These are phyloP conservation scores for Drosophila biarmipes DNA, from an alignment of 1,140 invertebrate genomes.

Conservation along the genomic window DNA sequence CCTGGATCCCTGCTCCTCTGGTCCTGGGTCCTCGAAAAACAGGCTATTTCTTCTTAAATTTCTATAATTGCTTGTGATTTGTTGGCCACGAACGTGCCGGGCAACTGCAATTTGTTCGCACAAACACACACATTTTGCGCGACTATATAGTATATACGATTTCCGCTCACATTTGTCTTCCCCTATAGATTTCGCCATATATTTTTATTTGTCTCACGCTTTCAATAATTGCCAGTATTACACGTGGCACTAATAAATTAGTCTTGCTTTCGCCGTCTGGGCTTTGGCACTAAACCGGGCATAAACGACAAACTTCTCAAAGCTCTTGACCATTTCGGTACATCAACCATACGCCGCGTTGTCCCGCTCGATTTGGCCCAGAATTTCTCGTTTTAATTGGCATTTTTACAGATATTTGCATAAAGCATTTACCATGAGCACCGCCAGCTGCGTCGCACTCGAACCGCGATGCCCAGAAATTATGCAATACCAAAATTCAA, in stretches of 20 bases:
- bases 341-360: too few species aligned
- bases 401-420: slow-evolving; percentile 63
- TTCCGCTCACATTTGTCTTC: slow-evolving; percentile 21
- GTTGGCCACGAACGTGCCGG: slow-evolving; percentile 77
- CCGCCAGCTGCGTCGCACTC: slow-evolving; percentile 49
- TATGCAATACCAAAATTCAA: slow-evolving; percentile 43
- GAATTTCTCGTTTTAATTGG: slow-evolving; percentile 45
- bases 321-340: slow-evolving; percentile 21
- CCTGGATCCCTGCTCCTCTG: slow-evolving; percentile 18
- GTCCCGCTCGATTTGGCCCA: slow-evolving; percentile 6
- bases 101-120: slow-evolving; percentile 76
- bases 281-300: slow-evolving; percentile 14
- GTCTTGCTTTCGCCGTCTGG: slow-evolving; percentile 9
- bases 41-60: slow-evolving; percentile 78
- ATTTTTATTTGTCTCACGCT: slow-evolving; percentile 82
- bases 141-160: neutral
- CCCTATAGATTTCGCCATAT: slow-evolving; percentile 62
- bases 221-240: slow-evolving; percentile 82
- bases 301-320: slow-evolving; percentile 37
- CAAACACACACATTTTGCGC: slow-evolving; percentile 15
- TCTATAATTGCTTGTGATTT: slow-evolving; percentile 83
- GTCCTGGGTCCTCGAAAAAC: slow-evolving; percentile 4
- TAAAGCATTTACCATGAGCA: slow-evolving; percentile 53
- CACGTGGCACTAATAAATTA: slow-evolving; percentile 81
- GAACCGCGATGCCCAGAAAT: slow-evolving; percentile 54